Percentiles rank a stretch among this genome's conserved stretches.
Evolutionary conservation across 2,113 vertebrate species (phyloP).

Genomic region (Bostrychus sinensis): DNA sequence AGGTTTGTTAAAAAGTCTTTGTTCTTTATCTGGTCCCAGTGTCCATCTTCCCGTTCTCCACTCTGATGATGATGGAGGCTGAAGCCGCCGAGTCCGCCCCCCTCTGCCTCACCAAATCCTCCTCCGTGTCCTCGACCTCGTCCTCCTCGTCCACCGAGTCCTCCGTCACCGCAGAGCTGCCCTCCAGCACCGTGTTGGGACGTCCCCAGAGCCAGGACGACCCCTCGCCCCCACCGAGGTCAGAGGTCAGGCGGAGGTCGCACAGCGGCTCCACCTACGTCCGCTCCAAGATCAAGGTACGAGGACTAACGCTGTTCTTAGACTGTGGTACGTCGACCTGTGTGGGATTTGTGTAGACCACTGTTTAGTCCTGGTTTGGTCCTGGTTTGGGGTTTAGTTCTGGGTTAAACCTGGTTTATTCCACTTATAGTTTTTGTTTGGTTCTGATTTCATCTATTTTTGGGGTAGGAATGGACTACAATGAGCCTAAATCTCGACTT

Average conservation of each 20-base stretch:
- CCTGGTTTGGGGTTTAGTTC: too few relatives aligned
- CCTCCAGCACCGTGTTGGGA: slow-evolving; percentile 76
- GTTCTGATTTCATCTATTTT: too few relatives aligned
- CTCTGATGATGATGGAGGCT: slow-evolving; percentile 53
- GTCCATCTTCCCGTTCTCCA: slow-evolving; percentile 59
- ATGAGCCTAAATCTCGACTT: too few relatives aligned
- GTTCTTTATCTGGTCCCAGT: slow-evolving; percentile 42
- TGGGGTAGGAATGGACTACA: too few relatives aligned
- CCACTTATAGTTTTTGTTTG: too few relatives aligned
- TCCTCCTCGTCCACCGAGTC: too few relatives aligned
- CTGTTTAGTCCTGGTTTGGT: too few relatives aligned
- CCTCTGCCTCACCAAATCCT: slow-evolving; percentile 69
- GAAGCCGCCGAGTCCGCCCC: slow-evolving; percentile 74
- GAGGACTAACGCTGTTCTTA: too few relatives aligned
- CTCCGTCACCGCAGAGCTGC: slow-evolving; percentile 67
- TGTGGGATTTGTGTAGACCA: too few relatives aligned
- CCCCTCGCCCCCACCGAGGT: accelerated
- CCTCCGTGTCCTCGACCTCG: background rate
- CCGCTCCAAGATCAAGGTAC: slow-evolving; percentile 83
- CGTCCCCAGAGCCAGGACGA: slow-evolving; percentile 40
- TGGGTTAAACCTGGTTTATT: too few relatives aligned
- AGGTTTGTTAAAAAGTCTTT: too few relatives aligned
- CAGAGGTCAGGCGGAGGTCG: slow-evolving; percentile 60
- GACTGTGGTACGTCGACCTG: too few relatives aligned
- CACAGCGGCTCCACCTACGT: slow-evolving; percentile 57